Evolutionary conservation across 2,888 invertebrate species (phyloP).

Genomic region (Epicampocera succincta): DNA sequence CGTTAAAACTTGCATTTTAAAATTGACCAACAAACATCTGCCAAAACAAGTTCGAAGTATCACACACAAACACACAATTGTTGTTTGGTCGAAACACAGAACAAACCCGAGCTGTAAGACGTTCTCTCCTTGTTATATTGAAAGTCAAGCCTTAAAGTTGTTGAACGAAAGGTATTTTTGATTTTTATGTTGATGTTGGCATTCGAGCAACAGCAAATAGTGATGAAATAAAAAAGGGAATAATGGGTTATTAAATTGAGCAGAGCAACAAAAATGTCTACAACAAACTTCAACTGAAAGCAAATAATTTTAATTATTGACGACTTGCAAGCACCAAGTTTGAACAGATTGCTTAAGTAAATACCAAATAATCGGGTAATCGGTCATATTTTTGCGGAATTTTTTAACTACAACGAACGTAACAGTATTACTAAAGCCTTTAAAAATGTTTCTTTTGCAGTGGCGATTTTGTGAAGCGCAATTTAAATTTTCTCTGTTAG

Average conservation of each 20-base stretch:
- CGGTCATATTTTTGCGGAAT: too few relatives aligned
- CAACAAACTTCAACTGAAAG: too few relatives aligned
- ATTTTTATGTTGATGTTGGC: slow-evolving; percentile 3
- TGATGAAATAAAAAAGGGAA: background rate
- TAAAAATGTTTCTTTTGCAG: too few relatives aligned
- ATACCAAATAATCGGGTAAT: too few relatives aligned
- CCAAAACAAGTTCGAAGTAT: slow-evolving; percentile 69
- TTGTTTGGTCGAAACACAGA: slow-evolving; percentile 15
- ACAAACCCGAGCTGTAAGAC: slow-evolving; percentile 30
- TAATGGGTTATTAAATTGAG: slow-evolving; percentile 4
- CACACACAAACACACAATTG: slow-evolving; percentile 37
- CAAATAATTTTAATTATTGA: too few relatives aligned
- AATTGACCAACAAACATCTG: slow-evolving; percentile 66
- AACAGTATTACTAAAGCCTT: too few relatives aligned
- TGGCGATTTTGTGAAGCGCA: too few relatives aligned
- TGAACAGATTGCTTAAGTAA: too few relatives aligned
- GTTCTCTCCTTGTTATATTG: slow-evolving; percentile 37
- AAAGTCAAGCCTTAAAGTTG: slow-evolving; percentile 53
- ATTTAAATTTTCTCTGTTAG: too few relatives aligned
- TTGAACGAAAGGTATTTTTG: slow-evolving; percentile 54
- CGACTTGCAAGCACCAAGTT: too few relatives aligned
- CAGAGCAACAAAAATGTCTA: background rate
- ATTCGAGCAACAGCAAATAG: background rate
- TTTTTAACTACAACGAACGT: too few relatives aligned
- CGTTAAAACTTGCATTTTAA: slow-evolving; percentile 29